Evolutionary conservation across 2,113 vertebrate species (phyloP).

Genomic region (Microcebus ravelobensis): DNA sequence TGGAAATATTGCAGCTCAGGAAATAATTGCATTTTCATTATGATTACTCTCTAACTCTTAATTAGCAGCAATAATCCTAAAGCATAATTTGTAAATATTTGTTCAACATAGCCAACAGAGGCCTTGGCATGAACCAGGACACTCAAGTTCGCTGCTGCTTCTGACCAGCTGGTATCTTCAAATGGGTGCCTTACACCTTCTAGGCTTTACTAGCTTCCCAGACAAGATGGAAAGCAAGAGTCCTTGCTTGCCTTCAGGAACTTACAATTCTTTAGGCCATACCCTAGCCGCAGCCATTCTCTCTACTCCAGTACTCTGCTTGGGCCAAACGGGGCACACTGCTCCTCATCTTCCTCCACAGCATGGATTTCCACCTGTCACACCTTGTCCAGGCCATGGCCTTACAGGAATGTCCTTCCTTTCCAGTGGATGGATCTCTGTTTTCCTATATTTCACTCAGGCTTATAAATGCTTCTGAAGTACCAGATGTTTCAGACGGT

Average conservation of each 20-base stretch:
- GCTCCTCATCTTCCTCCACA: fast-evolving
- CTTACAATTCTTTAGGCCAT: not conserved
- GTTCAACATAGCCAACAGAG: not conserved
- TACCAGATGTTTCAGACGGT: not conserved
- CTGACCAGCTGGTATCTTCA: not conserved
- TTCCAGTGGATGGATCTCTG: not conserved
- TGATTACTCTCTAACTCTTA: not conserved
- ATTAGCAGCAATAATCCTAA: not conserved
- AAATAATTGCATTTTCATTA: not conserved
- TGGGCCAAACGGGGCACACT: not conserved
- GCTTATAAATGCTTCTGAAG: not conserved
- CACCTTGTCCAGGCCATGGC: not conserved
- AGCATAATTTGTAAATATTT: not conserved
- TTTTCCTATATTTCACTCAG: not conserved
- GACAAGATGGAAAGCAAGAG: not conserved
- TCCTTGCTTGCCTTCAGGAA: too few species aligned
- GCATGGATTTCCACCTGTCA: fast-evolving
- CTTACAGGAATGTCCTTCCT: not conserved
- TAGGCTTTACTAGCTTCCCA: not conserved
- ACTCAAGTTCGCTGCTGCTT: not conserved
- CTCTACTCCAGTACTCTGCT: not conserved
- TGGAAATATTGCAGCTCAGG: not conserved
- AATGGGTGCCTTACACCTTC: not conserved
- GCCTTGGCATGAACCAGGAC: not conserved
- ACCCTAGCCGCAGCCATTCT: too few species aligned